Percentiles rank a stretch among this genome's conserved stretches.
phyloP scores from a whole-genome alignment of 2,888 invertebrate species.

The Sinotaia quadrata region DNA sequence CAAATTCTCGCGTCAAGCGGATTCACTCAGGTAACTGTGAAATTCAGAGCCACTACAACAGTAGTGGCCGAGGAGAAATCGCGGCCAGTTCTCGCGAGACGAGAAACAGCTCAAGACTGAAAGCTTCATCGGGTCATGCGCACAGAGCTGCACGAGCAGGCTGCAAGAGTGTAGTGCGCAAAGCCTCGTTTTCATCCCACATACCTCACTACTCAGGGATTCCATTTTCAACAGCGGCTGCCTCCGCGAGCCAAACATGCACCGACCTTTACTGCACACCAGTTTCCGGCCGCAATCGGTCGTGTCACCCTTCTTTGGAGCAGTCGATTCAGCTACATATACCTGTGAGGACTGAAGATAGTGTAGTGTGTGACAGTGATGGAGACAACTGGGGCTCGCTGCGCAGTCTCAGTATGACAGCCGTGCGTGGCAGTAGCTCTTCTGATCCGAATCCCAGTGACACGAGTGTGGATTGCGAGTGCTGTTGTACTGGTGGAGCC shows the following conservation, averaged over 20 bases:
- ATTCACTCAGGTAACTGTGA: slow-evolving; percentile 4
- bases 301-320: background rate
- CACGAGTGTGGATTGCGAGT: slow-evolving; percentile 41
- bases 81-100: background rate
- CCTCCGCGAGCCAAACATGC: too few species aligned
- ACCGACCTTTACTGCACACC: too few species aligned
- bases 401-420: slow-evolving; percentile 39
- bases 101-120: background rate
- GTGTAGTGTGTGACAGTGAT: slow-evolving; percentile 37
- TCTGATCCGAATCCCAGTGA: slow-evolving; percentile 48
- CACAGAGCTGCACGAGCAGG: background rate
- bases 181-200: slow-evolving; percentile 7
- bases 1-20: slow-evolving; percentile 9
- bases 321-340: slow-evolving; percentile 27
- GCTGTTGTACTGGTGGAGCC: slow-evolving; percentile 34
- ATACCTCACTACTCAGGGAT: slow-evolving; percentile 10
- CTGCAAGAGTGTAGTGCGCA: background rate
- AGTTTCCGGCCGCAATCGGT: background rate
- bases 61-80: background rate
- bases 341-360: background rate
- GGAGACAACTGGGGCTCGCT: slow-evolving; percentile 35
- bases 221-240: slow-evolving; percentile 7
- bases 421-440: slow-evolving; percentile 49
- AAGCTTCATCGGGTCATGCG: background rate
- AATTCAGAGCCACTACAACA: background rate